Evolutionary conservation across 2,888 invertebrate genomes (phyloP).

Genomic region (Seira musarum): DNA sequence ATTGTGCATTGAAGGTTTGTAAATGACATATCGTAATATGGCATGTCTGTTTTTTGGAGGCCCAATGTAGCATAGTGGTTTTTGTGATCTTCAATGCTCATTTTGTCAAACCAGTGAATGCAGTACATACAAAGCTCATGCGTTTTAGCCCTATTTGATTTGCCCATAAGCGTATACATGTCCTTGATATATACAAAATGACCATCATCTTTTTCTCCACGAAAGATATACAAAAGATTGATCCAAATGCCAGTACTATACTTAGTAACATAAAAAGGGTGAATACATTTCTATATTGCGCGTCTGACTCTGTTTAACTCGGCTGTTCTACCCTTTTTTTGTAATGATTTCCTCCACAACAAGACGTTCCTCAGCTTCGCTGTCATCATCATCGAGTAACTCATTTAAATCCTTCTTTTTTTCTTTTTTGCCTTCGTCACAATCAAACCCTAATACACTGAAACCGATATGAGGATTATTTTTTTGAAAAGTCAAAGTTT

Average conservation of each 20-base stretch:
- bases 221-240: not conserved
- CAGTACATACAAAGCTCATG: conserved; percentile 14
- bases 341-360: not conserved
- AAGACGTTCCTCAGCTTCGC: not conserved
- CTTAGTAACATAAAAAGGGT: not conserved
- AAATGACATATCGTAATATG: not conserved
- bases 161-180: not conserved
- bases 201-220: not conserved
- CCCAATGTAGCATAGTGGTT: not conserved
- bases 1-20: conserved; percentile 2
- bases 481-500: conserved; percentile 18
- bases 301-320: not conserved
- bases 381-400: not conserved
- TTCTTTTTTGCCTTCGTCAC: not conserved
- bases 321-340: not conserved
- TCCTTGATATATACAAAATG: conserved; percentile 24
- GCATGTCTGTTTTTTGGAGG: conserved; percentile 16
- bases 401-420: too few species aligned
- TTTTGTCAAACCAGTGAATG: not conserved
- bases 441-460: conserved; percentile 11
- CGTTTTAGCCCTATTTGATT: not conserved
- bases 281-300: not conserved
- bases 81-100: not conserved
- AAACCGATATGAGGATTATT: conserved; percentile 19
- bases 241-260: not conserved